These are phyloP conservation scores for Eupithecia exiguata DNA, from an alignment of 2,888 invertebrate species.

Conservation along the genomic window DNA sequence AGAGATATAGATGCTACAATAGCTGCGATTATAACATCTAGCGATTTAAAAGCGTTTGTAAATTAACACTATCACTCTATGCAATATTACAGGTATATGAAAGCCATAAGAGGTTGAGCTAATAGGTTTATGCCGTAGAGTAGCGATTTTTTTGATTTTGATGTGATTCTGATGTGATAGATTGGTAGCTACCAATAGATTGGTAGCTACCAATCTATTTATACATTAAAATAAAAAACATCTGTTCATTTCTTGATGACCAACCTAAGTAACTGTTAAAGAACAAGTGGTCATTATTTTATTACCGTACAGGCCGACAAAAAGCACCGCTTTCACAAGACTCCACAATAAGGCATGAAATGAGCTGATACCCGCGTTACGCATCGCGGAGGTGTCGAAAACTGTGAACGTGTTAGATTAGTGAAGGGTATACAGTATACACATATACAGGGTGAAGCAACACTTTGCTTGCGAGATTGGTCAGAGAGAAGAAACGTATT, in stretches of 20 bases:
- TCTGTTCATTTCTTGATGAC: not conserved
- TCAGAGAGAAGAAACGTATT: not conserved
- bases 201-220: not conserved
- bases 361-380: constrained; percentile 76
- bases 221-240: not conserved
- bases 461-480: not conserved
- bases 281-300: constrained; percentile 29
- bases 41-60: too few relatives aligned
- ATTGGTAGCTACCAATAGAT: too few relatives aligned
- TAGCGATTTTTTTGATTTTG: too few relatives aligned
- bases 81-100: too few relatives aligned
- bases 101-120: too few relatives aligned
- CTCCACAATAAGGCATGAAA: constrained; percentile 77
- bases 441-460: constrained; percentile 3
- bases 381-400: constrained; percentile 51
- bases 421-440: too few relatives aligned
- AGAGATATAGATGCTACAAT: too few relatives aligned
- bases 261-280: constrained; percentile 14
- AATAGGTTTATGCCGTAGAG: too few relatives aligned
- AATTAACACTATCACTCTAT: too few relatives aligned
- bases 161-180: too few relatives aligned
- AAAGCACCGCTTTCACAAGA: constrained; percentile 69
- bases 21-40: too few relatives aligned
- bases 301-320: constrained; percentile 31
- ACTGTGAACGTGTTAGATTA: constrained; percentile 28